Evolutionary conservation across 2,113 vertebrate genomes (phyloP), one percentile per base, ranked within the genome.

Genomic region (Marmota flaviventris): DNA sequence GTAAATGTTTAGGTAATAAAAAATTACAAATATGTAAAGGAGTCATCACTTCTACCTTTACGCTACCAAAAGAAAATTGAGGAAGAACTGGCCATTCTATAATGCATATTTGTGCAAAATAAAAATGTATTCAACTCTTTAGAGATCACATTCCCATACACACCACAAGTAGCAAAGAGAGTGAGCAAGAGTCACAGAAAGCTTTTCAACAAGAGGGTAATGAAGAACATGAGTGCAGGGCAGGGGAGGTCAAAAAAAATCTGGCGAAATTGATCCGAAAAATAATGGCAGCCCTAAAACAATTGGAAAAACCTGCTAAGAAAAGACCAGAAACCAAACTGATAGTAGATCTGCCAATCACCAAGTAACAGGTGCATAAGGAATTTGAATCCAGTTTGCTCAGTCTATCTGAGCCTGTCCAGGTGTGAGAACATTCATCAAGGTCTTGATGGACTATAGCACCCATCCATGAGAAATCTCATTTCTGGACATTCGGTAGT

Each of bases 381-480:
- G 97, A 96, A 87, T 70, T 27, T 65, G 96, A 98, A 95, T 45
- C 8, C 34, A 73, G 45, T 97, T 98, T 98, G 91, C 37, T 97
- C 92, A 87, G 95, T 65, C 94, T 95, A 94, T 97, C 95, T 78
- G 83, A 98, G 79, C 58, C 87, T 98, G 98, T 85, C 96, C 97
- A 97, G 95, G 86, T 98, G 88, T 98, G 91, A 98, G 93, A 96
- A 97, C 97, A 98, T 98, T 98, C 97, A 98, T 98, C 98, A 98
- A 85, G 88, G 32, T 97, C 94, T 96, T 97, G 96, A 97, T 97
- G 95, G 86, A 96, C 92, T 97, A 89, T 56, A 25, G 89, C 93
- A 90, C 85, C 92, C 82, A 94, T 97, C 94, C 97, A 95, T 92
- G 92, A 98, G 95, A 97, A 96, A 88, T 98, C 94, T 96, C 91